Base-by-base conservation (phyloP, 2,797 vertebrate species). In the Podarcis lilfordi region DNA sequence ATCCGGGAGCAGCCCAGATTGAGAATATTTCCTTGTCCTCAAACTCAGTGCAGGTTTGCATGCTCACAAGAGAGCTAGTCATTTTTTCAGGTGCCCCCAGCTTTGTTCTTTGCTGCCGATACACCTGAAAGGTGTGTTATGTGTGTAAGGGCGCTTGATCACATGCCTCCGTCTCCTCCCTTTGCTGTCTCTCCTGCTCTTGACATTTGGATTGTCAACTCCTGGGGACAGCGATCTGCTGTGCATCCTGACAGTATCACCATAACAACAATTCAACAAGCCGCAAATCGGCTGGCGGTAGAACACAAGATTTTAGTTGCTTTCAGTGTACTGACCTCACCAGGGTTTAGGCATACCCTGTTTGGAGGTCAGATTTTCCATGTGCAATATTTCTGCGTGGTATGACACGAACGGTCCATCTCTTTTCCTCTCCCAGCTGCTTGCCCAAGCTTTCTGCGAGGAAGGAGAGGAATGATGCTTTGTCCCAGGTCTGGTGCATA, bases 401-500 rank as follows among this genome's bases (percentile, higher is more conserved):
- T 8, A 21, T 32, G 61, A 78, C 21, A 59, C 29, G 8, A 71
- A n/a, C 29, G 21, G 25, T 5, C 69, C n/a, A 1, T 64, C 79
- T 64, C 75, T 15, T 45, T 50, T 91, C 1, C 7, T 85, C 92
- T 88, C 88, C 37, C 66, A 89, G 35, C 15, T 21, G 25, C 76
- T 45, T 29, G 23, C 27, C 45, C 4, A 32, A 72, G 68, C 25
- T 88, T 75, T 88, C 85, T 93, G 82, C 85, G 80, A 71, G 78
- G 61, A 91, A 88, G 88, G 85, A 64, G 84, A 0, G 43, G 86
- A 91, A 94, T 89, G 89, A 91, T 92, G 85, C 88, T 91, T 91
- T 91, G 88, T 96, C 94, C 94, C 94, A 87, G 92, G 92, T 86
- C 91, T 93, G 88, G 96, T 92, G 91, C 84, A 90, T 86, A 83